Conservation (phyloP, 2,113 vertebrate species). For the Ranitomeya imitator region DNA sequence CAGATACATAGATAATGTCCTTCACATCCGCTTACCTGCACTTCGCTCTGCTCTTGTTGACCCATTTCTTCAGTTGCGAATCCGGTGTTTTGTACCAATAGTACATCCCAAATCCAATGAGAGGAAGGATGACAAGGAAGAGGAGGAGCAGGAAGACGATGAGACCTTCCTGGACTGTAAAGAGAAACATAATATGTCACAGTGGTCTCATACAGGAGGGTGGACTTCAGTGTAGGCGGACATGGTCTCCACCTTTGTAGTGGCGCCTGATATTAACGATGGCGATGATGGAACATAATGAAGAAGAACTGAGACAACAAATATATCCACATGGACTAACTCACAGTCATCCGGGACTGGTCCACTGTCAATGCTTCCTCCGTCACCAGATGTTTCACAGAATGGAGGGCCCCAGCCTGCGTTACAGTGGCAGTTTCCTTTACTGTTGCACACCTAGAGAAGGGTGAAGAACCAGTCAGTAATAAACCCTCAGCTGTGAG, state of each 20-base stretch:
- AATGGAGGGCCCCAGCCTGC: slow-evolving; percentile 87
- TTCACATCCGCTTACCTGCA: slow-evolving; percentile 61
- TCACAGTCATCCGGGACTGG: slow-evolving; percentile 83
- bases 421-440: slow-evolving; percentile 89
- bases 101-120: slow-evolving; percentile 72
- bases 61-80: slow-evolving; percentile 73
- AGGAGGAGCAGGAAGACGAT: slow-evolving; percentile 74
- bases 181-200: neutral
- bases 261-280: neutral
- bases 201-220: rapidly evolving
- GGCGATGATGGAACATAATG: too few species aligned
- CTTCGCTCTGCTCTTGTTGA: slow-evolving; percentile 67
- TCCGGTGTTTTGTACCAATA: slow-evolving; percentile 78
- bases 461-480: neutral
- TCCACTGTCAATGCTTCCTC: slow-evolving; percentile 92
- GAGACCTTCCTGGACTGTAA: slow-evolving; percentile 73
- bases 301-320: neutral
- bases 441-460: slow-evolving; percentile 92
- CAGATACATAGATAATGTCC: neutral
- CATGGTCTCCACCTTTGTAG: neutral
- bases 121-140: slow-evolving; percentile 81
- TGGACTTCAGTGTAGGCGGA: neutral
- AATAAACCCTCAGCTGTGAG: neutral
- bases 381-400: slow-evolving; percentile 85
- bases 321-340: slow-evolving; percentile 57